These are phyloP conservation scores for Xenopus petersii DNA, from an alignment of 2,797 vertebrate species.

Conservation along the genomic window DNA sequence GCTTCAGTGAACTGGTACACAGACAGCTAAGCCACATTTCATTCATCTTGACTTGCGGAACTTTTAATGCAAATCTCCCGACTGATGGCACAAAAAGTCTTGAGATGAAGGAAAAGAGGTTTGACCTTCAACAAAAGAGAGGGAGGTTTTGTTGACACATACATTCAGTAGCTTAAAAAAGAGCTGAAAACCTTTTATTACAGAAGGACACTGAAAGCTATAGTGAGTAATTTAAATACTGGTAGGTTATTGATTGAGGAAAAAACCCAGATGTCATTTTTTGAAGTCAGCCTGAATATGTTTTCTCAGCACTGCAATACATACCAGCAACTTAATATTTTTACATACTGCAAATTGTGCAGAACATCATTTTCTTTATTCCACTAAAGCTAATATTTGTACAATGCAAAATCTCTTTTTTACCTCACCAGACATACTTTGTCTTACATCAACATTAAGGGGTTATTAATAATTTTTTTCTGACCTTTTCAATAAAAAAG, in stretches of 20 bases:
- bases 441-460: too few relatives aligned
- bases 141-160: background rate
- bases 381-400: background rate
- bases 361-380: background rate
- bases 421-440: too few relatives aligned
- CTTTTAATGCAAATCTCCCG: background rate
- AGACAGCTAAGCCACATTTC: background rate
- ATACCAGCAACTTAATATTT: background rate
- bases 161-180: slow-evolving; percentile 2
- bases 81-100: slow-evolving; percentile 1
- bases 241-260: background rate
- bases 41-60: background rate
- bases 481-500: too few relatives aligned
- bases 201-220: background rate
- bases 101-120: background rate
- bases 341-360: background rate
- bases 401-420: too few relatives aligned
- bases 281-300: background rate
- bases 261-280: background rate
- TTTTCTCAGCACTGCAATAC: background rate
- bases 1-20: slow-evolving; percentile 1
- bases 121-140: background rate
- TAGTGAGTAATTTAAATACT: background rate
- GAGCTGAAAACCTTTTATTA: background rate
- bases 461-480: too few relatives aligned